Evolutionary conservation across 92 coral and sea anemone genomes (phyloP).

Genomic region (Paramuricea clavata): DNA sequence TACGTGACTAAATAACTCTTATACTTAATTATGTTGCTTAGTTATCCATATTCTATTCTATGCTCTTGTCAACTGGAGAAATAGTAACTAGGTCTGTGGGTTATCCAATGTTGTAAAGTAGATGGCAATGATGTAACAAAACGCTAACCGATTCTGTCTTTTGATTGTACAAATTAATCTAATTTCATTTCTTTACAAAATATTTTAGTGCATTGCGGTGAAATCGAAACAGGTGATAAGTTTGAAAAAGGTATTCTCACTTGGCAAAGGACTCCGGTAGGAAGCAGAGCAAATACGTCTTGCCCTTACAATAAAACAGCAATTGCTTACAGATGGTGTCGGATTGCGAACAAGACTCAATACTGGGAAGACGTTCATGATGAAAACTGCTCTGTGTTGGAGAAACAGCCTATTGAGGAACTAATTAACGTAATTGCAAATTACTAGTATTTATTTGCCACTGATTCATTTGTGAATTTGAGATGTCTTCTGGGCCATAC

Average conservation of each 20-base stretch:
- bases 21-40: no score
- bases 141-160: no score
- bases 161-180: no score
- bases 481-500: no score
- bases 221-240: not conserved
- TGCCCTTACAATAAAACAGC: not conserved
- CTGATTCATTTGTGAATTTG: no score
- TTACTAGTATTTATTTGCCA: not conserved
- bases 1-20: no score
- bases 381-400: slow-evolving; percentile 17
- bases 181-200: no score
- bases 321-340: slow-evolving; percentile 18
- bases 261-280: slow-evolving; percentile 6
- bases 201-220: not conserved
- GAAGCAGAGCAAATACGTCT: slow-evolving; percentile 9
- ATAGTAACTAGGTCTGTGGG: no score
- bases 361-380: slow-evolving; percentile 1
- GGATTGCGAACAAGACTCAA: not conserved
- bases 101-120: no score
- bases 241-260: slow-evolving; percentile 17
- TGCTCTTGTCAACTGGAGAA: no score
- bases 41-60: no score
- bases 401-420: slow-evolving; percentile 7
- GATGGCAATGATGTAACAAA: no score
- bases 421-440: not conserved